A percentile compares a stretch with the other conserved stretches of the same genome.
Conservation (phyloP, 1,140 invertebrate genomes). For the Zophobas morio region DNA sequence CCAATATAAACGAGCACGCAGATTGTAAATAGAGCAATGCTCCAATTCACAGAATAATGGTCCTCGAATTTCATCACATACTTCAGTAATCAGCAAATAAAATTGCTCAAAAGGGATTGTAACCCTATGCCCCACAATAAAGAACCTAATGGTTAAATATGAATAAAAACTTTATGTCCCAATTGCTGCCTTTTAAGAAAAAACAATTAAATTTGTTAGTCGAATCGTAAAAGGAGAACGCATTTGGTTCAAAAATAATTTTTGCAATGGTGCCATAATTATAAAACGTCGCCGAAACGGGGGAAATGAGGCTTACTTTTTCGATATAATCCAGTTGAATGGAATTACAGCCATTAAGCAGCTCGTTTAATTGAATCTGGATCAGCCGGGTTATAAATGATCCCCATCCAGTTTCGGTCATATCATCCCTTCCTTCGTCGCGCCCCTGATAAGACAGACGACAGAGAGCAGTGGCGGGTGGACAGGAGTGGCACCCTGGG, state of each 20-base stretch:
- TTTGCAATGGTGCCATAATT: constrained; percentile 21
- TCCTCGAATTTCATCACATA: constrained; percentile 29
- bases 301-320: constrained; percentile 9
- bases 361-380: constrained; percentile 42
- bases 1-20: not conserved
- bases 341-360: constrained; percentile 41
- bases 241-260: not conserved
- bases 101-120: constrained; percentile 8
- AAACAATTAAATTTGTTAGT: constrained; percentile 14
- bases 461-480: not conserved
- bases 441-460: constrained; percentile 35
- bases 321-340: constrained; percentile 40
- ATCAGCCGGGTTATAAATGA: constrained; percentile 38
- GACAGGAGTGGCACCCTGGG: no score
- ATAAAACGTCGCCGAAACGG: constrained; percentile 23
- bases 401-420: constrained; percentile 36
- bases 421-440: constrained; percentile 34
- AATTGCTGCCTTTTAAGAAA: not conserved
- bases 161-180: not conserved
- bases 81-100: constrained; percentile 1
- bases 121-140: not conserved
- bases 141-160: not conserved
- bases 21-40: constrained; percentile 1
- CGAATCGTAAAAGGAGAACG: not conserved
- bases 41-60: constrained; percentile 34